Evolutionary conservation across 2,113 vertebrate species (phyloP), one percentile per base, ranked within the genome.

Genomic region (Ahaetulla prasina): DNA sequence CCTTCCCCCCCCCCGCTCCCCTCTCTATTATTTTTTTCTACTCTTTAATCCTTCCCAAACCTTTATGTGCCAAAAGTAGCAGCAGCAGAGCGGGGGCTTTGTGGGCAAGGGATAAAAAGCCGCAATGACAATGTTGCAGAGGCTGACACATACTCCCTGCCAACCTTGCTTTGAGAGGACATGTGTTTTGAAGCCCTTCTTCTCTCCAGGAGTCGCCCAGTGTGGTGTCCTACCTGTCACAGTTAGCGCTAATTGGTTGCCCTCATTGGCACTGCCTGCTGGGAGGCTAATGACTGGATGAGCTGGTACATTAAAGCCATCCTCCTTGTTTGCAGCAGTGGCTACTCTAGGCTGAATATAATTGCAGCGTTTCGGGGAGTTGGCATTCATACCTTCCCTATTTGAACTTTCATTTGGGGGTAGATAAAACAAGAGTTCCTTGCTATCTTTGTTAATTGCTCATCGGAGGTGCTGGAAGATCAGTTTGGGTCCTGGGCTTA

Each of bases 11-110:
- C 85, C 63, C 91, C 93, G 80, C 14, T 23, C 84, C 53, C 91
- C 94, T 89, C 18, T n/a, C 25, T 53, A 8, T 85, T 55, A 85
- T 91, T 87, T 91, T 50, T 23, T 0, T 53, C 89, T 54, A 80
- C 80, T 94, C 93, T 95, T 96, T 95, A 60, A 93, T 90, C 68
- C 90, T 95, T 68, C n/a, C 85, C 60, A 80, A 53, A 55, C 53
- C 55, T 68, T 90, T 90, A 85, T 90, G 89, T 27, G 0, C 45
- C 2, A 25, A 63, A 57, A n/a, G 30, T 43, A 89, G 68, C 55
- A 20, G 68, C 55, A 20, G 30, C 52, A 14, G 60, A 25, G 49
- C n/a, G 20, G 86, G 88, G 23, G 35, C 63, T 88, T 60, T 89
- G 91, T 35, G n/a, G 80, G 53, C 43, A 89, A 55, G 14, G 45